Percentiles rank a stretch among this genome's conserved stretches.
Evolutionary conservation across 2,888 invertebrate genomes (phyloP).

Genomic region (Lapara coniferarum): DNA sequence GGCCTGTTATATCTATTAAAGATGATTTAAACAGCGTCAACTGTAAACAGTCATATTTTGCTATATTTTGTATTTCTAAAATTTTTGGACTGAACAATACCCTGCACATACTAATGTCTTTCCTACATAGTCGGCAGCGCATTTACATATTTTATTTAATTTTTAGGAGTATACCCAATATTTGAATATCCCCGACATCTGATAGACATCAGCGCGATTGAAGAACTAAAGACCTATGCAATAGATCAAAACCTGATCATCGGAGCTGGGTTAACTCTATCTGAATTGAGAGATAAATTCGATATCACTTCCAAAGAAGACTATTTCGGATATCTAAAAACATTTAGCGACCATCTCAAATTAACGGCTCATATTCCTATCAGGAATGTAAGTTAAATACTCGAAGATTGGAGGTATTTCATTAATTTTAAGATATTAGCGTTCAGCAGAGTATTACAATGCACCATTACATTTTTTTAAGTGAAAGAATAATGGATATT

Average conservation of each 20-base stretch:
- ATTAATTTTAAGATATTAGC: no score
- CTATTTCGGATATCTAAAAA: constrained; percentile 85
- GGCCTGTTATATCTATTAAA: no score
- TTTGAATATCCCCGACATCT: constrained; percentile 58
- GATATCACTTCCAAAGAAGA: constrained; percentile 53
- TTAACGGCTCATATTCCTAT: constrained; percentile 88
- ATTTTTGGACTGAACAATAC: neutral
- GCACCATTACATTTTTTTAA: no score
- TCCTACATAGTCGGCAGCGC: neutral
- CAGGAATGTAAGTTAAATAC: constrained; percentile 84
- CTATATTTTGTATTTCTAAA: neutral
- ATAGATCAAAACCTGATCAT: constrained; percentile 67
- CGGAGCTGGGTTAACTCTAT: constrained; percentile 66
- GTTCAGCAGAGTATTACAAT: no score
- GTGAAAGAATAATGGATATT: no score
- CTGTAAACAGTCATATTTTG: neutral
- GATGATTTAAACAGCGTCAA: no score
- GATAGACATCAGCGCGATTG: constrained; percentile 66
- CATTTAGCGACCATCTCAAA: constrained; percentile 86
- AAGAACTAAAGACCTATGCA: constrained; percentile 57
- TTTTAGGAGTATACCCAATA: constrained; percentile 68
- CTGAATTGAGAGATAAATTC: constrained; percentile 72
- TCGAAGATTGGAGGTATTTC: no score
- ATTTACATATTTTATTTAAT: neutral
- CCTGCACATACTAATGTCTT: neutral